Conservation (phyloP, 2,113 vertebrate genomes). For the Nematolebias whitei region DNA sequence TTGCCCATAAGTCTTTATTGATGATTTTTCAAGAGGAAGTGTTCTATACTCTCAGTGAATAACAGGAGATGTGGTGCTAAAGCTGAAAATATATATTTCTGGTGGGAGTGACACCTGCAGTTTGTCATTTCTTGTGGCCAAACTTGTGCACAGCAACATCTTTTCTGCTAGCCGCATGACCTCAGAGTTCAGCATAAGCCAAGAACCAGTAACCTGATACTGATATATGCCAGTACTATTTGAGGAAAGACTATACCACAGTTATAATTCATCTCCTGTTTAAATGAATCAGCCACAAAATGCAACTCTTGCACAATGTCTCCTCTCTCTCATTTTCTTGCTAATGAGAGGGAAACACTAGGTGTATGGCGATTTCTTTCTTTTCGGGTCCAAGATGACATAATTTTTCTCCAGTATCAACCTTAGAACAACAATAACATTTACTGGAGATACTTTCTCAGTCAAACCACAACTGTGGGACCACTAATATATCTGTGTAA, state of each 20-base stretch:
- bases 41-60: constrained; percentile 48
- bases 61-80: constrained; percentile 18
- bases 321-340: constrained; percentile 39
- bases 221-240: constrained; percentile 45
- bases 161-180: constrained; percentile 39
- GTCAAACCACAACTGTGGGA: constrained; percentile 48
- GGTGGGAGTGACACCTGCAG: constrained; percentile 38
- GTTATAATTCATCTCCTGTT: constrained; percentile 55
- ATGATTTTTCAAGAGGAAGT: constrained; percentile 48
- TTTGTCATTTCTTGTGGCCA: constrained; percentile 43
- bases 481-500: constrained; percentile 58
- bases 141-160: constrained; percentile 47
- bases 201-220: constrained; percentile 56
- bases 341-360: constrained; percentile 64
- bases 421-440: constrained; percentile 59
- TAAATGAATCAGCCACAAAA: constrained; percentile 59
- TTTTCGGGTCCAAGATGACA: constrained; percentile 63
- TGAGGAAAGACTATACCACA: constrained; percentile 30
- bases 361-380: constrained; percentile 64
- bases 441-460: constrained; percentile 54
- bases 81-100: background rate
- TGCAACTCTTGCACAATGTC: constrained; percentile 41
- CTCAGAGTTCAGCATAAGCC: constrained; percentile 34
- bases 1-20: background rate
- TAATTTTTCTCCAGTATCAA: constrained; percentile 60